Evolutionary conservation across 2,797 vertebrate genomes (phyloP).

Genomic region (Microhierax caerulescens): DNA sequence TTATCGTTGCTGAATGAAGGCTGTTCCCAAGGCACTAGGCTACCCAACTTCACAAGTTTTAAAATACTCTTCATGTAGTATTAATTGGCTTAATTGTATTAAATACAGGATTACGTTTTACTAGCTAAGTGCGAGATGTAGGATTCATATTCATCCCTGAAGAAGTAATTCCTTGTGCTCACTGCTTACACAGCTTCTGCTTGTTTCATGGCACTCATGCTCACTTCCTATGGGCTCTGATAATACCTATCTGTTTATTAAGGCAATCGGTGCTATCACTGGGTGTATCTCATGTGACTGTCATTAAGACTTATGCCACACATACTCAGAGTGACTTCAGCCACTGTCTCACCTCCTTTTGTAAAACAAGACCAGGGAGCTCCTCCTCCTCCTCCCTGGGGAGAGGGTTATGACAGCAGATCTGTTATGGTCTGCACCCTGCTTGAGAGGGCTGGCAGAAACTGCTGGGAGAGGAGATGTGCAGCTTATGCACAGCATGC

Average conservation of each 20-base stretch:
- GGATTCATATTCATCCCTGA: background rate
- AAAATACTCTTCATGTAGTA: background rate
- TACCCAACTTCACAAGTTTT: background rate
- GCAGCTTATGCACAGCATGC: background rate
- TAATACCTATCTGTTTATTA: background rate
- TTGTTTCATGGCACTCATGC: background rate
- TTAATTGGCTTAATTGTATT: conserved; percentile 31
- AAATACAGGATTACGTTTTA: background rate
- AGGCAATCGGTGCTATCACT: background rate
- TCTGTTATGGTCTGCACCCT: background rate
- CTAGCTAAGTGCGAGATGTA: background rate
- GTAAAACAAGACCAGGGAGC: background rate
- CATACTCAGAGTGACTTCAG: background rate
- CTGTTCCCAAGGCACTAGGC: background rate
- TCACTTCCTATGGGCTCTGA: background rate
- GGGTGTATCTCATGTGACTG: background rate
- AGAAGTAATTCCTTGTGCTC: background rate
- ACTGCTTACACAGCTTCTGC: background rate
- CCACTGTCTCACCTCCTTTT: background rate
- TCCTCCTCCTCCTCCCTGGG: background rate
- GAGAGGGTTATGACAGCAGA: background rate
- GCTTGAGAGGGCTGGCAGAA: background rate
- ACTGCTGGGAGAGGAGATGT: background rate
- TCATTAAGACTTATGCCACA: background rate
- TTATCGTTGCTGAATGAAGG: background rate